phyloP scores from a whole-genome alignment of 2,888 invertebrate genomes.

The Thelaira solivaga region DNA sequence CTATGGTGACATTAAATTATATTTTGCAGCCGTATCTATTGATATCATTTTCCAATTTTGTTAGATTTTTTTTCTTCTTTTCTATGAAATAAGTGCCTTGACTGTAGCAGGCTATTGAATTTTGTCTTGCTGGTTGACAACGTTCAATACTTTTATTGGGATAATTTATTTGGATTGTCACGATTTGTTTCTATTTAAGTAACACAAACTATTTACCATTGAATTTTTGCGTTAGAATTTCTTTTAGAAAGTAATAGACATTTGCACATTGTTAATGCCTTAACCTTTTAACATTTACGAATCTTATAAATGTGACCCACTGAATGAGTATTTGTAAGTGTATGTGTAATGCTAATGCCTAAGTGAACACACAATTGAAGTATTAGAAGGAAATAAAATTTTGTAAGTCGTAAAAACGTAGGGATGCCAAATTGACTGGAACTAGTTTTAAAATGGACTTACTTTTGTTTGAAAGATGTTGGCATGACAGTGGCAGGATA shows the following conservation, averaged over 20 bases:
- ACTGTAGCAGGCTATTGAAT: background rate
- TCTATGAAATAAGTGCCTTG: background rate
- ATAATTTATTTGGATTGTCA: conserved; percentile 20
- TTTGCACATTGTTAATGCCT: conserved; percentile 18
- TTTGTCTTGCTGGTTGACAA: too few species aligned
- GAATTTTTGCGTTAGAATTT: conserved; percentile 8
- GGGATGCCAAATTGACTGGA: too few species aligned
- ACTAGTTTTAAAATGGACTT: too few species aligned
- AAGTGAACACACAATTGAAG: background rate
- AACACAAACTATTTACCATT: conserved; percentile 3
- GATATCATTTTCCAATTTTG: too few species aligned
- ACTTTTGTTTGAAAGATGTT: too few species aligned
- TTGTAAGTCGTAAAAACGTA: too few species aligned
- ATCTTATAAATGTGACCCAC: background rate
- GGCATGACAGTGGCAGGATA: too few species aligned
- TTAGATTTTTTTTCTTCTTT: background rate
- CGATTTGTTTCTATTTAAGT: conserved; percentile 13
- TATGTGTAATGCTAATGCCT: background rate
- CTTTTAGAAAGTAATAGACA: background rate
- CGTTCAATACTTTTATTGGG: background rate
- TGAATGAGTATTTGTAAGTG: background rate
- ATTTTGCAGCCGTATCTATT: too few species aligned
- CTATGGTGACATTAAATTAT: too few species aligned
- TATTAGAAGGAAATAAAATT: too few species aligned
- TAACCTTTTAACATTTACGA: conserved; percentile 2